Conservation (phyloP, 1,140 invertebrate genomes). For the Ditylenchus dipsaci region DNA sequence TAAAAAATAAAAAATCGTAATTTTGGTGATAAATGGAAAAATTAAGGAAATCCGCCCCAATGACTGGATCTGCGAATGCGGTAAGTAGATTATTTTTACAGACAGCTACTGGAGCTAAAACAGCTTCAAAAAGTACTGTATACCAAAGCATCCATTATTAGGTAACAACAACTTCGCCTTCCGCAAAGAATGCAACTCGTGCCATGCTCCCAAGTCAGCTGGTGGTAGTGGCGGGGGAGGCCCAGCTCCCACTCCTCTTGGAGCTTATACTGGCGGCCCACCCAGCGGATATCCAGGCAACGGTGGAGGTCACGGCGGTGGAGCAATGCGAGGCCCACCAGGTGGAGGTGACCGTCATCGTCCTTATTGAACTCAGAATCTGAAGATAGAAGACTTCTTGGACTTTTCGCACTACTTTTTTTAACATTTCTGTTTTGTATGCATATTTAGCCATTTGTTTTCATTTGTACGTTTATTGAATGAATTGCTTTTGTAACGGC, state of each 20-base stretch:
- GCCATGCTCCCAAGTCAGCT: slow-evolving; percentile 67
- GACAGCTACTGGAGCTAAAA: too few species aligned
- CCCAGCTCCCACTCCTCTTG: slow-evolving; percentile 36
- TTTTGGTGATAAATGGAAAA: too few species aligned
- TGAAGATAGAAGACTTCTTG: not conserved
- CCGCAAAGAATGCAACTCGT: slow-evolving; percentile 83
- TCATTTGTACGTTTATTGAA: not conserved
- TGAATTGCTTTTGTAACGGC: too few species aligned
- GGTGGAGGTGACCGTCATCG: not conserved
- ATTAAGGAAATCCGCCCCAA: slow-evolving; percentile 65
- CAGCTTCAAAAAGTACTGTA: too few species aligned
- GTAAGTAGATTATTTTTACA: slow-evolving; percentile 44
- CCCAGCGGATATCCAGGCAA: not conserved
- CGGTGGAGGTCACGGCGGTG: not conserved
- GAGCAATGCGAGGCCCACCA: not conserved
- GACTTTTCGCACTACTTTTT: not conserved
- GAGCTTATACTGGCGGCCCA: not conserved
- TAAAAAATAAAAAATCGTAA: too few species aligned
- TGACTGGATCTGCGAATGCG: slow-evolving; percentile 83
- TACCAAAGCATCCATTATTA: too few species aligned
- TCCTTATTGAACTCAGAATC: not conserved
- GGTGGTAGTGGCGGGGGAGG: slow-evolving; percentile 53
- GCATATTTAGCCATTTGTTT: not conserved
- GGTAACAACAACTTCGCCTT: slow-evolving; percentile 88
- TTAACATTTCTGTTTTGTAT: not conserved